Evolutionary conservation across 1,140 invertebrate species (phyloP), one percentile per base, ranked within the genome.

Genomic region (Ectropis grisescens): DNA sequence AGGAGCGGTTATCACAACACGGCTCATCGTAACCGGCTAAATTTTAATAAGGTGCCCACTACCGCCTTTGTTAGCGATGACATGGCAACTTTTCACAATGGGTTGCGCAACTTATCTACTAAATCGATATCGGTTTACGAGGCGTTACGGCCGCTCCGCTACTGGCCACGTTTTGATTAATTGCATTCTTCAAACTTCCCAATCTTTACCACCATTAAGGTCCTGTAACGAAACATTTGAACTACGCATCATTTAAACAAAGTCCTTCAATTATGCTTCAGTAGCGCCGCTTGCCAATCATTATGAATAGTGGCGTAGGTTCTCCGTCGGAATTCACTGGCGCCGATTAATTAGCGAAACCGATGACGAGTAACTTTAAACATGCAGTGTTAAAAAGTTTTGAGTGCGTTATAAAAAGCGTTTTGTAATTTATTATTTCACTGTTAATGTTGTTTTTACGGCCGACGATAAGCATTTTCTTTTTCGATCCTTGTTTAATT

Each of bases 1-100:
- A 35, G 42, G 52, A 57, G 64, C 61, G 47, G 64, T 76, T 81
- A 76, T 76, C 64, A 81, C 78, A 81, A 78, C 76, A 78, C 62
- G 60, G 56, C 61, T 71, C 67, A 69, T 78, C 69, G 61, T 47
- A 58, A 60, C 56, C 57, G 65, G 67, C 61, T 59, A 74, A 74
- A 74, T 76, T 81, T 78, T 81, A 81, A 81, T 81, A 78, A 81
- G 76, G 69, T 74, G 61, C 65, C 74, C 69, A 81, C 72, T 76
- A 74, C 76, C 67, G 72, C 71, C 67, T 81, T 78, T 81, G 72
- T 76, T 58, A 49, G 46, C 34, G 30, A 48, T 81, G 72, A 81
- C 56, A 38, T 29, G 32, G 72, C 71, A 69, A 51, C 72, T 78
- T 69, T 45, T 38, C 41, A 81, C 76, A 81, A 81, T 81, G 35